A percentile compares a stretch with the other conserved stretches of the same genome.
Evolutionary conservation across 2,888 invertebrate species (phyloP).

Genomic region (Acanthosepion lycidas): DNA sequence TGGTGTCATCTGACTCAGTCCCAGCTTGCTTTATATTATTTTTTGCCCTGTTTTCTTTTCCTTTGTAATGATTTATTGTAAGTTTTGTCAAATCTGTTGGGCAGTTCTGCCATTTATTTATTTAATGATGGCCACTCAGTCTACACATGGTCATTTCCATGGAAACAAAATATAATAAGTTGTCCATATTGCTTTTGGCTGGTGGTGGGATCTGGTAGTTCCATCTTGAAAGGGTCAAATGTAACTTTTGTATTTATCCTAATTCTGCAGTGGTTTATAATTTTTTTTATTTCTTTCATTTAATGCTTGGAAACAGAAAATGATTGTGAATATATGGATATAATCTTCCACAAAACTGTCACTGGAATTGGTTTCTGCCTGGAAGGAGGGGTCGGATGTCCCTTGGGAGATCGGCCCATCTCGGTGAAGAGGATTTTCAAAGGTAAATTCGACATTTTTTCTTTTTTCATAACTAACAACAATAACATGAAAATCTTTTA

Average conservation of each 20-base stretch:
- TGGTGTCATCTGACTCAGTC: too few relatives aligned
- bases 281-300: slow-evolving; percentile 14
- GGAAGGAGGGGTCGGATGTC: slow-evolving; percentile 93
- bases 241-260: background rate
- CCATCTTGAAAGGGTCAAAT: background rate
- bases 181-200: too few relatives aligned
- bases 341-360: slow-evolving; percentile 81
- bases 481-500: too few relatives aligned
- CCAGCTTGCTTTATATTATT: too few relatives aligned
- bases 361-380: slow-evolving; percentile 94
- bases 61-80: too few relatives aligned
- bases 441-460: background rate
- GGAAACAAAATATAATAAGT: too few relatives aligned
- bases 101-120: too few relatives aligned
- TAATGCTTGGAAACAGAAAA: slow-evolving; percentile 33
- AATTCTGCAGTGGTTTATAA: background rate
- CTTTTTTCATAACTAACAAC: background rate
- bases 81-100: too few relatives aligned
- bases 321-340: slow-evolving; percentile 74
- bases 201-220: too few relatives aligned
- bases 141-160: too few relatives aligned
- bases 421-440: slow-evolving; percentile 94
- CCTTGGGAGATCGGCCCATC: slow-evolving; percentile 89
- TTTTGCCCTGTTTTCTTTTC: too few relatives aligned
- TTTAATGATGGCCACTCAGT: too few relatives aligned